Base-by-base conservation (phyloP, 2,113 vertebrate genomes). In the Colinus virginianus region DNA sequence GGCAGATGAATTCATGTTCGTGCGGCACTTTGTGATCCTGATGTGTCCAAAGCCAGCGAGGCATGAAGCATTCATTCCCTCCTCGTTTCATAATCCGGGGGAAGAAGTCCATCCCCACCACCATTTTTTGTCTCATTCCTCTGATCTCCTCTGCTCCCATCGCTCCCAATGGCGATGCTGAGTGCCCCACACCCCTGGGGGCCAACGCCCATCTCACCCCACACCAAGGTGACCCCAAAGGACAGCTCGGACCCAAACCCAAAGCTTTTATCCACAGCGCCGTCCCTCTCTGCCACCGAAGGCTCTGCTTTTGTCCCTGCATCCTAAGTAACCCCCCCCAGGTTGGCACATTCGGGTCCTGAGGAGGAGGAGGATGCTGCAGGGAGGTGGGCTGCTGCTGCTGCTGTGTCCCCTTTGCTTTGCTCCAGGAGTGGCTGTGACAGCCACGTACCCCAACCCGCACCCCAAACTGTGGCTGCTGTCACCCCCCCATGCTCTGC, bases 1-100 rank as follows among this genome's bases (percentile, higher is more conserved):
- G 45, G 79, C 58, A 58, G 67, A 90, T 91, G 91, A 94, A 93
- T 95, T 93, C 82, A 90, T 26, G 45, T 56, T 85, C 90, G 82
- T 66, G 92, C 85, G 76, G 85, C 0, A 0, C 78, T 91, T 82
- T 90, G 71, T 91, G 92, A 94, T 88, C 67, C 71, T 71, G 13
- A 62, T 64, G 58, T 77, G 63, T 86, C 69, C 91, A 86, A 61
- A 94, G 7, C 3, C 79, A 69, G 48, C 26, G 82, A 88, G n/a
- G 48, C 56, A 68, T 82, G 36, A 86, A 90, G 76, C 55, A 48
- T 76, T 93, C 95, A 88, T 91, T 91, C 86, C 63, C 55, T 85
- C 13, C 61, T 85, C 87, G 88, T 84, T 72, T 91, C 85, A 94
- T 79, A 79, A 91, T 61, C 75, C 43, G 12, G 40, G 40, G 40